Evolutionary conservation across 2,113 vertebrate species (phyloP), one percentile per base, ranked within the genome.

Genomic region (Phodopus roborovskii): DNA sequence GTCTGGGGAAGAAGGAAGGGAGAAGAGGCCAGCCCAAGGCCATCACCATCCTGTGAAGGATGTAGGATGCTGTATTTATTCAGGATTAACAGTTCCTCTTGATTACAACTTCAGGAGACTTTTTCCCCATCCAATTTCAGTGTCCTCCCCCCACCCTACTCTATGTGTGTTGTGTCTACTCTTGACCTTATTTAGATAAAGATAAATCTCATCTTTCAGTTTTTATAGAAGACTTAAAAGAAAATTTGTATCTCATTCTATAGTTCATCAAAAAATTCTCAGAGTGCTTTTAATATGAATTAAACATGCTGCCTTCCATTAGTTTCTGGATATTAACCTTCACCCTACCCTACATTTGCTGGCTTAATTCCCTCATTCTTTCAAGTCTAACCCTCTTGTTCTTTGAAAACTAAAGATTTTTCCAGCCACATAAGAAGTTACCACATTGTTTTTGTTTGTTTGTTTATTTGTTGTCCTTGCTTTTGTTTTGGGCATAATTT

Each of bases 401-500:
- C 93, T 95, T 97, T 91, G 24, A 79, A 95, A 96, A 77, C 39
- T 50, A 22, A 94, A 50, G 15, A 84, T 60, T 77, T 62, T 90
- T 74, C 26, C 36, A n/a, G 74, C 3, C 7, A 7, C 28, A 71
- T 19, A 12, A 74, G n/a, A 89, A 95, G 74, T 89, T 95, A 50
- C 87, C 39, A 58, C 19, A 84, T 84, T 64, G 28, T 82, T 84
- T 93, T 70, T 22, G 7, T 36, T 15, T 45, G 53, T 56, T 56
- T 82, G 33, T 24, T n/a, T n/a, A n/a, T n/a, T n/a, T 82, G 26
- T 20, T 86, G 10, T 78, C 45, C 45, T 45, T n/a, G 83, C 86
- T 90, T n/a, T 91, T 94, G 22, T 36, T 94, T 96, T 88, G 62
- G 64, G 73, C 56, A 96, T 89, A 33, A 81, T 45, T 45, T 45